Evolutionary conservation across 2,113 vertebrate species (phyloP).

Genomic region (Myotis davidii): DNA sequence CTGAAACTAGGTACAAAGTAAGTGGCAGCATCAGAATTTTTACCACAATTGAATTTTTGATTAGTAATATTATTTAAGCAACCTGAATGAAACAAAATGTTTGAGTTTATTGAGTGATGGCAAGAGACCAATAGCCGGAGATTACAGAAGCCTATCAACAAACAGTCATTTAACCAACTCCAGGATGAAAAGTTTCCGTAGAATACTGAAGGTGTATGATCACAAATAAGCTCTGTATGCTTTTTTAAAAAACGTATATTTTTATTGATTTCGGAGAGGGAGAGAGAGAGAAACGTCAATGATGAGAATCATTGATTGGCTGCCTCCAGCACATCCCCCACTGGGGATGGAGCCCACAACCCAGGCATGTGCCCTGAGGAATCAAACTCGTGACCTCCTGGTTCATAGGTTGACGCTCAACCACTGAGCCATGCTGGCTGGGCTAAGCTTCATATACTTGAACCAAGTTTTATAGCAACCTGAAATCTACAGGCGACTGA

Average conservation of each 20-base stretch:
- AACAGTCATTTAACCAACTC: neutral
- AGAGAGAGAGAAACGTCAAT: too few relatives aligned
- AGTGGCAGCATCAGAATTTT: neutral
- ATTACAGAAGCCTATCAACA: neutral
- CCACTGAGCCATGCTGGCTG: too few relatives aligned
- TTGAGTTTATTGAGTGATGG: neutral
- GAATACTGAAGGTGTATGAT: neutral
- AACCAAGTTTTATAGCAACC: constrained; percentile 26
- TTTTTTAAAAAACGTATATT: too few relatives aligned
- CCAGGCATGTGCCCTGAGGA: too few relatives aligned
- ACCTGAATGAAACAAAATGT: constrained; percentile 35
- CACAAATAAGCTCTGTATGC: neutral
- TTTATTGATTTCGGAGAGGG: too few relatives aligned
- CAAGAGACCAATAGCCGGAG: neutral
- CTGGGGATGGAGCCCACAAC: too few relatives aligned
- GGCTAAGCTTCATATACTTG: neutral
- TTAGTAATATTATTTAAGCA: constrained; percentile 18
- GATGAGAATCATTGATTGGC: too few relatives aligned
- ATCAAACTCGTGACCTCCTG: too few relatives aligned
- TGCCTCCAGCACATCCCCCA: too few relatives aligned
- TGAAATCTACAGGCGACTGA: constrained; percentile 48
- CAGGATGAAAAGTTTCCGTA: neutral
- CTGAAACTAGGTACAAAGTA: neutral
- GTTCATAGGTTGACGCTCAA: too few relatives aligned
- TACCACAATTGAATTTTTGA: neutral